Evolutionary conservation across 2,888 invertebrate species (phyloP).

Genomic region (Plutella xylostella): DNA sequence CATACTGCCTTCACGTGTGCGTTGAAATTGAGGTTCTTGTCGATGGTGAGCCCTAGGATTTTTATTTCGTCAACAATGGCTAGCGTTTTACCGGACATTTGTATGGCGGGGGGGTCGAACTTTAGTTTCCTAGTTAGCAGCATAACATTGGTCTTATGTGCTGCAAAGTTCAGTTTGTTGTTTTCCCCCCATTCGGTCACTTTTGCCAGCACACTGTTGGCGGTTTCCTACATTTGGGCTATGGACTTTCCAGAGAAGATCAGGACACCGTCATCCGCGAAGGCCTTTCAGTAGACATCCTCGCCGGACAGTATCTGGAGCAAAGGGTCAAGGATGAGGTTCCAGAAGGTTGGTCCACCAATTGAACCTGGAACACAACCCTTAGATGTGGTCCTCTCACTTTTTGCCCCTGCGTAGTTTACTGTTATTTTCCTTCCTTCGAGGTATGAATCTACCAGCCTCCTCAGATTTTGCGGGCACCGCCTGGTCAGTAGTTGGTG

Average conservation of each 20-base stretch:
- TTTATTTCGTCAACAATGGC: slow-evolving; percentile 7
- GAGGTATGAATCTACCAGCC: too few relatives aligned
- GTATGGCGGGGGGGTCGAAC: neutral
- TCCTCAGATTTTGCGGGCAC: too few relatives aligned
- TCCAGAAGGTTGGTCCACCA: too few relatives aligned
- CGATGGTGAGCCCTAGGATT: too few relatives aligned
- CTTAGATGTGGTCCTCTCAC: too few relatives aligned
- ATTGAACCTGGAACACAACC: too few relatives aligned
- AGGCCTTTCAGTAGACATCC: neutral
- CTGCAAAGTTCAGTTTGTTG: neutral
- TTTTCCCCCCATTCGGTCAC: neutral
- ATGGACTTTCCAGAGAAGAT: slow-evolving; percentile 1
- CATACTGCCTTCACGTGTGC: slow-evolving; percentile 6
- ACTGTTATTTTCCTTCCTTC: too few relatives aligned
- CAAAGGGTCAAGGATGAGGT: too few relatives aligned
- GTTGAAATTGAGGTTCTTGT: slow-evolving; percentile 13
- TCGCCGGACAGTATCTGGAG: too few relatives aligned
- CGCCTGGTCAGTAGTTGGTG: too few relatives aligned
- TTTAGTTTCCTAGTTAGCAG: slow-evolving; percentile 5
- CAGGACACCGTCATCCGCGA: neutral
- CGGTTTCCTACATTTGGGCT: slow-evolving; percentile 2
- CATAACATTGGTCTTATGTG: slow-evolving; percentile 4
- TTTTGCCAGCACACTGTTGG: neutral
- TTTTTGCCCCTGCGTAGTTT: too few relatives aligned
- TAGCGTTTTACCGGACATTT: neutral